Conservation (phyloP, 2,797 vertebrate species). For the Todus mexicanus region DNA sequence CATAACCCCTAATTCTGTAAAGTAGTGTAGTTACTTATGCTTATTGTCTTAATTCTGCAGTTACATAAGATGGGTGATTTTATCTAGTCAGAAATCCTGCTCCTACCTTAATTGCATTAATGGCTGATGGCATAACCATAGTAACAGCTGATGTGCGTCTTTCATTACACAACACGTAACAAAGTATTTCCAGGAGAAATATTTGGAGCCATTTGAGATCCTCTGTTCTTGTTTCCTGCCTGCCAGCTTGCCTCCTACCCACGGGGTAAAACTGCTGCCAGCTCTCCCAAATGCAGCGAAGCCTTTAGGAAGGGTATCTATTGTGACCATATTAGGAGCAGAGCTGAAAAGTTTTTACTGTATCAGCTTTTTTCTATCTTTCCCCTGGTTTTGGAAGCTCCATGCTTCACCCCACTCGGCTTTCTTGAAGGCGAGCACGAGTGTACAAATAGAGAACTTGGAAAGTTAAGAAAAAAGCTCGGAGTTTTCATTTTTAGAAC, state of each 20-base stretch:
- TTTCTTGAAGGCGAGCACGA: constrained; percentile 75
- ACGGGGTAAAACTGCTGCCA: constrained; percentile 79
- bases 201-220: background rate
- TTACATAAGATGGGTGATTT: constrained; percentile 47
- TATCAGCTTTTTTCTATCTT: background rate
- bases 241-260: constrained; percentile 80
- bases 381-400: background rate
- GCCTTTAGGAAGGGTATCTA: constrained; percentile 77
- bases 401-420: background rate
- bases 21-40: background rate
- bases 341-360: background rate
- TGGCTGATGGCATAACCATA: constrained; percentile 41
- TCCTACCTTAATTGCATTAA: constrained; percentile 46
- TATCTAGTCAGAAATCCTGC: constrained; percentile 29
- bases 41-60: constrained; percentile 14
- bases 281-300: constrained; percentile 83
- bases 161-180: constrained; percentile 13
- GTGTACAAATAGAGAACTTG: constrained; percentile 67
- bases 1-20: background rate
- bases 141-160: constrained; percentile 24
- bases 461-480: background rate
- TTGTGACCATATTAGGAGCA: constrained; percentile 68
- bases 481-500: background rate
- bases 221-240: background rate
- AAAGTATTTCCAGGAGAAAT: constrained; percentile 24